These are phyloP conservation scores for Babyrousa celebensis DNA, from an alignment of 2,797 vertebrate genomes.

Conservation along the genomic window DNA sequence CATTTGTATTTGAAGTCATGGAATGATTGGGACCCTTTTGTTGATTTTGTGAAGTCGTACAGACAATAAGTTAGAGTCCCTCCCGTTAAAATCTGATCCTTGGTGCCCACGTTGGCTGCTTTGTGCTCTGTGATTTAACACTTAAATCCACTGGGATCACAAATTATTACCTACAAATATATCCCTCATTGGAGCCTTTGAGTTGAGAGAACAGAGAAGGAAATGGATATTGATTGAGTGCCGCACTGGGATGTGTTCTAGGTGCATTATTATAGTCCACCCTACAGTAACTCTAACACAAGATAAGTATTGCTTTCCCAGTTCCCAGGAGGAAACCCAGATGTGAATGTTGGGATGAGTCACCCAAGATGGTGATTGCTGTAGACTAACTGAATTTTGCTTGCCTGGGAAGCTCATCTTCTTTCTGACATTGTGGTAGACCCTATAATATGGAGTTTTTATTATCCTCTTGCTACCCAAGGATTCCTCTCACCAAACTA, in stretches of 20 bases:
- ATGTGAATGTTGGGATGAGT: conserved; percentile 19
- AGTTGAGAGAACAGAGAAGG: not conserved
- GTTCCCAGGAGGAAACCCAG: not conserved
- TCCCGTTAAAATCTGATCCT: not conserved
- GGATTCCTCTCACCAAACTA: not conserved
- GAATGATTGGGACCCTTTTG: not conserved
- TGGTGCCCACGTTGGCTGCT: not conserved
- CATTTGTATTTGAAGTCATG: not conserved
- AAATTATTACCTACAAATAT: not conserved
- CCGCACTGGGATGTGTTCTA: not conserved
- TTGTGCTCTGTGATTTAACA: not conserved
- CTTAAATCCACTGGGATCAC: not conserved
- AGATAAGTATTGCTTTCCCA: not conserved
- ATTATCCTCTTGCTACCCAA: not conserved
- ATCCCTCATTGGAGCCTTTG: not conserved
- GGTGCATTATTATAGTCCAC: not conserved
- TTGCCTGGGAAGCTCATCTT: not conserved
- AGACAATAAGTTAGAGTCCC: not conserved
- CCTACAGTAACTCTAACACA: not conserved
- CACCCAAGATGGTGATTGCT: not conserved
- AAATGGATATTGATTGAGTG: not conserved
- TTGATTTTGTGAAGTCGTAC: not conserved
- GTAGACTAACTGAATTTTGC: conserved; percentile 15
- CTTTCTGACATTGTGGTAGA: not conserved
- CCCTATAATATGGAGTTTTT: not conserved